Evolutionary conservation across 2,113 vertebrate species (phyloP).

Genomic region (Sinocyclocheilus anophthalmus): DNA sequence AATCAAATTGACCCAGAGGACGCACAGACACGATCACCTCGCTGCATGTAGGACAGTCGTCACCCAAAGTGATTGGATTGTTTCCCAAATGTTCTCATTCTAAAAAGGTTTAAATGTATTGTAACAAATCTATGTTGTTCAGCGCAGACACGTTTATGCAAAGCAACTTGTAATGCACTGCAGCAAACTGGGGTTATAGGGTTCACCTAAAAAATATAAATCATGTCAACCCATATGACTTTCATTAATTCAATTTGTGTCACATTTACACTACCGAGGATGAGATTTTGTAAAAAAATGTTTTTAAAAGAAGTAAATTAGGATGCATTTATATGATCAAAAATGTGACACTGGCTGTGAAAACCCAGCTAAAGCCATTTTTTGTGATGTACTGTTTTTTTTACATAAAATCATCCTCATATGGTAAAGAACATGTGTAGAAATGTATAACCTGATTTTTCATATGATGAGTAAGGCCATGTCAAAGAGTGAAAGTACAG

Average conservation of each 20-base stretch:
- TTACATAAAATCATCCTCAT: too few species aligned
- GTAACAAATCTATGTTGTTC: background rate
- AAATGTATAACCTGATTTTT: too few species aligned
- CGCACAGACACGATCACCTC: slow-evolving; percentile 10
- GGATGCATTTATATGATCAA: background rate
- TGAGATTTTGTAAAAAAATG: too few species aligned
- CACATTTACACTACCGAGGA: too few species aligned
- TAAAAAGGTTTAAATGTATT: background rate
- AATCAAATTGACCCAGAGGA: slow-evolving; percentile 22
- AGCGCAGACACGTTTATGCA: background rate
- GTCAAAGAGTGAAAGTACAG: too few species aligned
- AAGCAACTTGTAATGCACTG: background rate
- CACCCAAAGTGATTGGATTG: slow-evolving; percentile 25
- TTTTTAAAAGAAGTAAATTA: too few species aligned
- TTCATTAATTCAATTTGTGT: too few species aligned
- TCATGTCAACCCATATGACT: background rate
- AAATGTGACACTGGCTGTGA: background rate
- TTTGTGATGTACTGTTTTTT: too few species aligned
- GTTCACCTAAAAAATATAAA: background rate
- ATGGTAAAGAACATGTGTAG: too few species aligned
- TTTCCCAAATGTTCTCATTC: background rate
- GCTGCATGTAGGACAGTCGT: background rate
- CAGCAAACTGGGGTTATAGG: background rate
- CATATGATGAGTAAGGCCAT: too few species aligned
- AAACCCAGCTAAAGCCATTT: too few species aligned